Percentiles rank a stretch among this genome's conserved stretches.
Conservation (phyloP, 2,797 vertebrate genomes). For the Valencia hispanica region DNA sequence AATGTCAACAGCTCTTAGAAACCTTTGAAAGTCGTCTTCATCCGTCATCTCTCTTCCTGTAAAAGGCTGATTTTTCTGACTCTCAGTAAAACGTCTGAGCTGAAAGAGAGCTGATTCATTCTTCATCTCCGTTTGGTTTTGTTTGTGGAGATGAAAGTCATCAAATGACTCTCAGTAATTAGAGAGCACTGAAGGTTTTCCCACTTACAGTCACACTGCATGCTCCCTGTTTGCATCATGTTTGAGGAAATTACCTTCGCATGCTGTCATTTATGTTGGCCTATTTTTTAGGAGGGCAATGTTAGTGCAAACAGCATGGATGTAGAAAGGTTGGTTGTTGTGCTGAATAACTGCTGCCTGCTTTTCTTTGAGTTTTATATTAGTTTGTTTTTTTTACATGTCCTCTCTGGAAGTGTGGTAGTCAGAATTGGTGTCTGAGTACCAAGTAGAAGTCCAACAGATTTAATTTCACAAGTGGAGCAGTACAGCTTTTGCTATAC, state of each 20-base stretch:
- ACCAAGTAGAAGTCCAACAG: no score
- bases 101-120: slow-evolving; percentile 1
- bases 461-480: no score
- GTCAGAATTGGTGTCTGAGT: no score
- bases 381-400: no score
- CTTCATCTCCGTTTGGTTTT: slow-evolving; percentile 1
- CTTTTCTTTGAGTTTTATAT: no score
- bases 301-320: neutral
- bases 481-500: no score
- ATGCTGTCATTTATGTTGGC: neutral
- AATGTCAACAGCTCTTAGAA: slow-evolving; percentile 7
- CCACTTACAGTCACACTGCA: neutral
- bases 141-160: slow-evolving; percentile 6
- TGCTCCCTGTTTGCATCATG: neutral
- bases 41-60: neutral
- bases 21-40: neutral
- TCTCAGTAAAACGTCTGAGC: neutral
- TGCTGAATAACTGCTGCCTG: neutral
- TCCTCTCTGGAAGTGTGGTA: no score
- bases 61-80: neutral
- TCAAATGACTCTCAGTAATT: neutral
- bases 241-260: neutral
- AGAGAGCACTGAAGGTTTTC: neutral
- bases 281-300: neutral
- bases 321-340: neutral